A percentile compares a stretch with the other conserved stretches of the same genome.
Conservation (phyloP, 1,140 invertebrate genomes). For the Lepidostoma basale region DNA sequence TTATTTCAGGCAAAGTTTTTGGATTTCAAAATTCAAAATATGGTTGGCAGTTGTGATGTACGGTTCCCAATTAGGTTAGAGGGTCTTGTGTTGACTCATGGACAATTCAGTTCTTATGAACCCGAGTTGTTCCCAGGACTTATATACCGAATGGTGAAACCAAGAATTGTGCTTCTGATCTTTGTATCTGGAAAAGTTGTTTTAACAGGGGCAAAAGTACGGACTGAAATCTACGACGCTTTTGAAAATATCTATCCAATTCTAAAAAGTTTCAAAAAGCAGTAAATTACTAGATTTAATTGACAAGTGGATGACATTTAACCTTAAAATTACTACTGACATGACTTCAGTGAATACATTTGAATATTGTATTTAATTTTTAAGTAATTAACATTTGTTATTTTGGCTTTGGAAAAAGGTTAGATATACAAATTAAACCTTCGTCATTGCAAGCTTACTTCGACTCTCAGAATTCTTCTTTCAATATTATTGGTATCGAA, state of each 20-base stretch:
- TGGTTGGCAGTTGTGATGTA: conserved; percentile 99
- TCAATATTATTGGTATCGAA: too few species aligned
- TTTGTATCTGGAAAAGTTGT: conserved; percentile 99
- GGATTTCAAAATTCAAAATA: conserved; percentile 99
- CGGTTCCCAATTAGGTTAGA: conserved; percentile 98
- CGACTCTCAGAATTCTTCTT: too few species aligned
- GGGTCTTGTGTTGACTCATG: conserved; percentile 94
- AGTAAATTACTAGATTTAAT: too few species aligned
- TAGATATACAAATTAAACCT: too few species aligned
- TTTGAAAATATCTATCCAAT: conserved; percentile 99
- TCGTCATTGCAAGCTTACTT: too few species aligned
- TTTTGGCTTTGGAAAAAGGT: too few species aligned
- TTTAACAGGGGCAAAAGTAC: conserved; percentile 96
- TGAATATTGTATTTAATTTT: too few species aligned
- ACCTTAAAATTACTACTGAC: too few species aligned
- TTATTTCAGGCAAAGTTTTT: conserved; percentile 92
- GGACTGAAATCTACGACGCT: conserved; percentile 98
- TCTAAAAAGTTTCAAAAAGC: conserved; percentile 97
- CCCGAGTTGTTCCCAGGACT: conserved; percentile 96
- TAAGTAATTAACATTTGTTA: too few species aligned
- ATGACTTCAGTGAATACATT: too few species aligned
- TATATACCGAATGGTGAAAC: conserved; percentile 99
- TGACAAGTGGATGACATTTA: too few species aligned
- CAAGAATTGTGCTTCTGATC: conserved; percentile 97
- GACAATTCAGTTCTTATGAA: conserved; percentile 96